These are phyloP conservation scores for Coelogynopora nodosa DNA, from an alignment of 2,888 invertebrate species.

Conservation along the genomic window DNA sequence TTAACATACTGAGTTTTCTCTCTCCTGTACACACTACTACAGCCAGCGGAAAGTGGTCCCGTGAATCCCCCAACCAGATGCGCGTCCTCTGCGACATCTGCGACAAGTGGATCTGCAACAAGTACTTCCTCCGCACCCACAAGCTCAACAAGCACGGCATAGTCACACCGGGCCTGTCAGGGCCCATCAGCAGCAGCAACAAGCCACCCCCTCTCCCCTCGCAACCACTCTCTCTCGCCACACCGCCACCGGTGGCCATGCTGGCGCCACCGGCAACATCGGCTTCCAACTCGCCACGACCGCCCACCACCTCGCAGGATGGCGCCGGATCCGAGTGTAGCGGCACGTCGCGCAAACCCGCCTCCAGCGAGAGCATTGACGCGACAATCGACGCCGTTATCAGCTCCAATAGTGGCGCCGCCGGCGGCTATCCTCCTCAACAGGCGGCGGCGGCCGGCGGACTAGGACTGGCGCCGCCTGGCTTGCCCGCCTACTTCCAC, in stretches of 20 bases:
- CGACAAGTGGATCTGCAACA: slow-evolving; percentile 45
- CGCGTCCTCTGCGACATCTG: slow-evolving; percentile 45
- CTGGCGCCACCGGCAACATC: background rate
- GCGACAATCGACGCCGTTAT: slow-evolving; percentile 7
- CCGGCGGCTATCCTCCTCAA: background rate
- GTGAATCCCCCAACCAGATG: slow-evolving; percentile 41
- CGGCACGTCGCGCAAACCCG: background rate
- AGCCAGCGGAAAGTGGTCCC: slow-evolving; percentile 35
- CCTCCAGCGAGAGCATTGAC: background rate
- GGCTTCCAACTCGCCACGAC: background rate
- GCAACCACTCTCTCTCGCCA: background rate
- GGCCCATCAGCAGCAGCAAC: background rate
- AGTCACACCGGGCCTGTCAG: background rate
- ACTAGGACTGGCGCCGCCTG: background rate
- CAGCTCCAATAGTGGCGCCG: background rate
- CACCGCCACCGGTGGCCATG: background rate
- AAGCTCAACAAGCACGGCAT: slow-evolving; percentile 43
- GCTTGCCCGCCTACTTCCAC: background rate
- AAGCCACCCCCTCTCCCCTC: background rate
- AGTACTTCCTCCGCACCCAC: slow-evolving; percentile 45
- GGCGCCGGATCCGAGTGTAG: background rate
- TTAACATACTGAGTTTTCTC: too few species aligned
- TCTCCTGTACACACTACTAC: background rate
- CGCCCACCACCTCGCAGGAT: background rate
- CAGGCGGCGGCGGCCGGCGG: background rate